These are phyloP conservation scores for Ophioderma brevispina DNA, from an alignment of 35 echinoderm and acorn worm species.

Conservation along the genomic window DNA sequence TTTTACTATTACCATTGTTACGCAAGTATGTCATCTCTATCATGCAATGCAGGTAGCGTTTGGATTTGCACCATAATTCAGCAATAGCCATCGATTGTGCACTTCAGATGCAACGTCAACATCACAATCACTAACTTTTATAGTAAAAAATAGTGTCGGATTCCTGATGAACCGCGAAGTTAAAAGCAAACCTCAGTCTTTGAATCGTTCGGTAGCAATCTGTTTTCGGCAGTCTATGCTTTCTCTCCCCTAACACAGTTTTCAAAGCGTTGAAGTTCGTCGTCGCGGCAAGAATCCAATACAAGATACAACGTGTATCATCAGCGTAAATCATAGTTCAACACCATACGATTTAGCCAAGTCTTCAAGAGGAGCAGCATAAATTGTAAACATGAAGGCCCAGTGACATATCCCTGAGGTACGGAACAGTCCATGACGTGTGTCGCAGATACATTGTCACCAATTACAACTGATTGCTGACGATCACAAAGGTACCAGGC, in stretches of 20 bases:
- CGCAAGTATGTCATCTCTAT: no score
- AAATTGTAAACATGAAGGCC: neutral
- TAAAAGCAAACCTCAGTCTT: neutral
- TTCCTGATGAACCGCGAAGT: no score
- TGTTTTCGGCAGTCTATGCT: neutral
- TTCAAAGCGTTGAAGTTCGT: neutral
- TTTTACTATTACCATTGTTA: no score
- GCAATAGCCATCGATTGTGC: no score
- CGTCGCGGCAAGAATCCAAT: neutral
- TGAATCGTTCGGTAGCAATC: neutral
- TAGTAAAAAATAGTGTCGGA: no score
- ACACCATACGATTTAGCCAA: neutral
- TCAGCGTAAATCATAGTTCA: neutral
- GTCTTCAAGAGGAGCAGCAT: neutral
- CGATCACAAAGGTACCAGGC: neutral
- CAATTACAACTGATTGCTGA: neutral
- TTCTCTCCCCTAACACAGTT: neutral
- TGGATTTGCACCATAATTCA: no score
- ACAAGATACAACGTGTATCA: neutral
- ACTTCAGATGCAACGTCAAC: neutral
- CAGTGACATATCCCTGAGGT: neutral
- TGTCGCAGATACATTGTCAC: neutral
- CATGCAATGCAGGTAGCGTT: no score
- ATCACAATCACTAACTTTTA: neutral
- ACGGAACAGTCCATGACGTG: neutral